Evolutionary conservation across 35 echinoderm and acorn worm species (phyloP), one percentile per base, ranked within the genome.

Genomic region (Ptychodera flava): DNA sequence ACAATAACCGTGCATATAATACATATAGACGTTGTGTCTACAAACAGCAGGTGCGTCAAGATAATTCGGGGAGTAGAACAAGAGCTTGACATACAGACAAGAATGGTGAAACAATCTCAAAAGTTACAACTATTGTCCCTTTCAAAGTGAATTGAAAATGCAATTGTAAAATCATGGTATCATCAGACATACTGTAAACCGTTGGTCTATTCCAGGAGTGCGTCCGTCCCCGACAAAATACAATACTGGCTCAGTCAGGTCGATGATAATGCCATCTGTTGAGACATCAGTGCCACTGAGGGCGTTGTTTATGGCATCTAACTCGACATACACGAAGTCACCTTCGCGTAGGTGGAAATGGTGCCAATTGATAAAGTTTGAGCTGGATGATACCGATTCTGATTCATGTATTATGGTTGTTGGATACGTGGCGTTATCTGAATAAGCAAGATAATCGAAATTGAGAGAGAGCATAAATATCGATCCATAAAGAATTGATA

Each of bases 321-420:
- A 32, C 34, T 84, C 76, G 33, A 90, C 30, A 35, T 84, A 90
- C 1, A 90, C 88, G 31, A 85, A 33, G 35, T 90, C 88, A 27
- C 82, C 82, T 35, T 90, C 80, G 31, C 79, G 80, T 22, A 90
- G 88, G 34, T 90, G 88, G 88, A 90, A 90, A 33, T 90, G 88
- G 85, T 90, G 88, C 88, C 88, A 90, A 77, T 90, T 76, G 45
- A 90, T 36, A 16, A 16, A 84, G 31, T 81, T 35, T 34, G 81
- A 30, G 22, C 78, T 36, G 15, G 34, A 76, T 1, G 81, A 53
- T 34, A 90, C 82, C 30, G 88, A 78, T 22, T 90, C 88, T n/a
- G 88, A 29, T 33, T 84, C 37, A 76, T 90, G 88, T 35, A 90
- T 90, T 32, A 85, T n/a, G n/a, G n/a, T n/a, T 15, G n/a, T 15